Evolutionary conservation across 2,797 vertebrate species (phyloP).

Genomic region (Pelochelys cantorii): DNA sequence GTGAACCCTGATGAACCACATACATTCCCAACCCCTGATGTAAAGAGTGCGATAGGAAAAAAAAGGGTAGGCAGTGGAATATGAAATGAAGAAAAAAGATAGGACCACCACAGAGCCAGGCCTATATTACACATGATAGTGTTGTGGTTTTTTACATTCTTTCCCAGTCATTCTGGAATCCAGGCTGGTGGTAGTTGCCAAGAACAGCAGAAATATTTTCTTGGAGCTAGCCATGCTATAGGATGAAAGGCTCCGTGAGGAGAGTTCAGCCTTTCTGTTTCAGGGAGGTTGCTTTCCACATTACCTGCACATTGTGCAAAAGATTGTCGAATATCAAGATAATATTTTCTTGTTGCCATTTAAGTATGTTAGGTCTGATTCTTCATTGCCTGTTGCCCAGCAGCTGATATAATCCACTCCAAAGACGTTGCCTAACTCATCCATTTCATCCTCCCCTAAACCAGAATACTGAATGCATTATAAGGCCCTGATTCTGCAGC

Average conservation of each 20-base stretch:
- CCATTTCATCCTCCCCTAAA: neutral
- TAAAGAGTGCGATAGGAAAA: neutral
- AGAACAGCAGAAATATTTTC: slow-evolving; percentile 25
- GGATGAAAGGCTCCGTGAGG: neutral
- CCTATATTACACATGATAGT: too few species aligned
- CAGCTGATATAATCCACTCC: neutral
- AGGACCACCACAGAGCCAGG: neutral
- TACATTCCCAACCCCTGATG: neutral
- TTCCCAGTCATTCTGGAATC: slow-evolving; percentile 28
- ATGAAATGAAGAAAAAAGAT: neutral
- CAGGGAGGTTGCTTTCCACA: neutral
- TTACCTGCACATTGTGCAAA: neutral
- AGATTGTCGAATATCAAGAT: neutral
- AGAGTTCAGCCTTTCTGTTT: neutral
- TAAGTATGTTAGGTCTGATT: neutral
- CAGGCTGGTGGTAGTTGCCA: neutral
- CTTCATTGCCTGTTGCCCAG: neutral
- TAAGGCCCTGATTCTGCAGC: too few species aligned
- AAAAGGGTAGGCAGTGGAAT: neutral
- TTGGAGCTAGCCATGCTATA: neutral
- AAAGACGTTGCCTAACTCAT: neutral
- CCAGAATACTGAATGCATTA: too few species aligned
- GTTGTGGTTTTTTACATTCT: neutral
- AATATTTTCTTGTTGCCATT: neutral
- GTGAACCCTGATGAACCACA: too few species aligned